Percentiles rank a stretch among this genome's conserved stretches.
These are phyloP conservation scores for Forficula auricularia DNA, from an alignment of 1,140 invertebrate genomes.

Conservation along the genomic window DNA sequence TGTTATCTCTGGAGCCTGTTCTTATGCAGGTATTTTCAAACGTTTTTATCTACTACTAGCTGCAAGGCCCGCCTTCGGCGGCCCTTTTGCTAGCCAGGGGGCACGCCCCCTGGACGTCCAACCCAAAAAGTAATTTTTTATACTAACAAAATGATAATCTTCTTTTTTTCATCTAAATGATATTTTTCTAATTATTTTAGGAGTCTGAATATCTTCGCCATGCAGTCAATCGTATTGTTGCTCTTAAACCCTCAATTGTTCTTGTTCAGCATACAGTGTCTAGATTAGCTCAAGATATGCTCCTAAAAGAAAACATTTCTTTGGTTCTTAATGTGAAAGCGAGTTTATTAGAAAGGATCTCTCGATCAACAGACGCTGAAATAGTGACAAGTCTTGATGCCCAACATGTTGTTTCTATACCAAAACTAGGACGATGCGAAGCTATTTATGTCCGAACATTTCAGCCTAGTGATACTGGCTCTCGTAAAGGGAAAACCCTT, in stretches of 20 bases:
- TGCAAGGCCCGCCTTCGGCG: too few species aligned
- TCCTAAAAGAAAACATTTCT: conserved; percentile 64
- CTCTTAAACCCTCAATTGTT: conserved; percentile 69
- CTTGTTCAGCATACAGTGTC: conserved; percentile 81
- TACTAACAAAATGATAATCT: too few species aligned
- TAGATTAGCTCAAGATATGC: conserved; percentile 68
- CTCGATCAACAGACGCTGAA: conserved; percentile 67
- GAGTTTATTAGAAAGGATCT: conserved; percentile 63
- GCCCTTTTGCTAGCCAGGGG: too few species aligned
- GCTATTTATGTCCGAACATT: conserved; percentile 66
- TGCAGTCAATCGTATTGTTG: conserved; percentile 63
- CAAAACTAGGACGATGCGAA: conserved; percentile 70
- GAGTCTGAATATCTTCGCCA: conserved; percentile 80
- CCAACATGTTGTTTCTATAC: conserved; percentile 46
- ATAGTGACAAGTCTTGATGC: conserved; percentile 81
- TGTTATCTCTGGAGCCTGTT: conserved; percentile 78
- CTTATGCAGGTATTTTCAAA: conserved; percentile 71
- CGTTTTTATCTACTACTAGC: conserved; percentile 1
- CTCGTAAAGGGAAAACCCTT: conserved; percentile 52
- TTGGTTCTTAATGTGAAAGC: conserved; percentile 77
- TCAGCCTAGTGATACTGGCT: conserved; percentile 17
- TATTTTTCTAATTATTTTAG: conserved; percentile 26
- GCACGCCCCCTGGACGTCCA: too few species aligned
- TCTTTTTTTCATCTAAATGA: conserved; percentile 5
- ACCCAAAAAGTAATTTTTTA: too few species aligned